Evolutionary conservation across 2,888 invertebrate species (phyloP).

Genomic region (Coecobrya sp.): DNA sequence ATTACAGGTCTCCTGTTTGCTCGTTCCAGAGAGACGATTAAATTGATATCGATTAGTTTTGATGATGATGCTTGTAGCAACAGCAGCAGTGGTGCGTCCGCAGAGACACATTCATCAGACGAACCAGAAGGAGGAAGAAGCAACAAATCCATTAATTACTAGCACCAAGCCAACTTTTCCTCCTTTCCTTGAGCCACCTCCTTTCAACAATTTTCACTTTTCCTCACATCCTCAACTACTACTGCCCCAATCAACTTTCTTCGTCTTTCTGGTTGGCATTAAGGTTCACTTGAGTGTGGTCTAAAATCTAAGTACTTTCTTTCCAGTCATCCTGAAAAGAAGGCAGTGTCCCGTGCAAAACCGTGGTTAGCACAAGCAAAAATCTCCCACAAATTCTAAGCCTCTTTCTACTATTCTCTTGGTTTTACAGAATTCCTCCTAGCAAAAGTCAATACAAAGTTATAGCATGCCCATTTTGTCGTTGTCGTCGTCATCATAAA

Average conservation of each 20-base stretch:
- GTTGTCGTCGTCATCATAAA: slow-evolving; percentile 33
- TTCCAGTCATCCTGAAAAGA: background rate
- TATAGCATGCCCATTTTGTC: background rate
- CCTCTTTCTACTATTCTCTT: background rate
- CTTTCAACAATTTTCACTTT: slow-evolving; percentile 39
- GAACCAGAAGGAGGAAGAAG: slow-evolving; percentile 45
- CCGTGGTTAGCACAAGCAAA: background rate
- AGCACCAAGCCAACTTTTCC: slow-evolving; percentile 55
- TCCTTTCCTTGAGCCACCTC: background rate
- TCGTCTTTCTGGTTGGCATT: background rate
- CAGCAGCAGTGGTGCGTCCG: slow-evolving; percentile 44
- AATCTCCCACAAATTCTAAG: background rate
- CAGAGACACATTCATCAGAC: slow-evolving; percentile 84
- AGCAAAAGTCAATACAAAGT: background rate
- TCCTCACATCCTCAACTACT: slow-evolving; percentile 8
- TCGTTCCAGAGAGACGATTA: slow-evolving; percentile 73
- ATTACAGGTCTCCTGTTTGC: background rate
- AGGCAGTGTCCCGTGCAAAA: background rate
- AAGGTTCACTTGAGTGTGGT: slow-evolving; percentile 22
- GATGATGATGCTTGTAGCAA: background rate
- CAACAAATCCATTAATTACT: slow-evolving; percentile 84
- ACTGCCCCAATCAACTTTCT: slow-evolving; percentile 37
- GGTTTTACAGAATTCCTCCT: background rate
- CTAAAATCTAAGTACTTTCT: slow-evolving; percentile 4
- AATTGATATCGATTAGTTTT: slow-evolving; percentile 84